Base-by-base conservation (phyloP, 2,888 invertebrate species). In the Cenopis cana region DNA sequence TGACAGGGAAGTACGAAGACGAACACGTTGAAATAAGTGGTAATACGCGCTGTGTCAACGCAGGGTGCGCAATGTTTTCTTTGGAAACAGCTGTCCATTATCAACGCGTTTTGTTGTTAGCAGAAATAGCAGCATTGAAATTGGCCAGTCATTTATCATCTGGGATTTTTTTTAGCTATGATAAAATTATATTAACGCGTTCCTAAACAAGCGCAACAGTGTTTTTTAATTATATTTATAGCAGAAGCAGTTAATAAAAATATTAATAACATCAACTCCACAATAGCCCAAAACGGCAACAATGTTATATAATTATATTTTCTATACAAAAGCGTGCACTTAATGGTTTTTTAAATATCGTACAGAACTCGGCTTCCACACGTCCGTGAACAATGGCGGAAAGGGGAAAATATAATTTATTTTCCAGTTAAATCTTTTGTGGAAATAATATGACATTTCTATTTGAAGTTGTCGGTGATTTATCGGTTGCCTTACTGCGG, bases 401-500 rank as follows among this genome's bases (percentile, higher is more conserved):
- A 87, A 88, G 88, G 92, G 91, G 90, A 88, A 90, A 91, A 88
- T 85, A 90, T 93, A 92, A 94, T 94, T 94, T 94, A 94, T 94
- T 93, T 94, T 92, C 91, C 85, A 93, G 93, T 93, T 93, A 93
- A 94, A 94, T 93, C 93, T 94, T 94, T 94, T 93, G 94, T 93
- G 93, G 91, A 91, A 93, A 93, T 94, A 94, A 93, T 93, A 93
- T 94, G 93, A 94, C 93, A 89, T 93, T 93, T 94, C 93, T 93
- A 93, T 94, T 94, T 92, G 91, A 93, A 93, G 93, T 91, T 90
- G 87, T 84, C 86, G 84, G 84, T 93, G 93, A 94, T 94, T 93
- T 94, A 94, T 94, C 88, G 93, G 91, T 80, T 85, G 86, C 86
- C 85, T 85, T 87, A 85, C 85, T 86, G 87, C 79, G 87, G 87